A percentile compares a stretch with the other conserved stretches of the same genome.
phyloP scores from a whole-genome alignment of 2,797 vertebrate species.

The Microctenopoma lineatum region DNA sequence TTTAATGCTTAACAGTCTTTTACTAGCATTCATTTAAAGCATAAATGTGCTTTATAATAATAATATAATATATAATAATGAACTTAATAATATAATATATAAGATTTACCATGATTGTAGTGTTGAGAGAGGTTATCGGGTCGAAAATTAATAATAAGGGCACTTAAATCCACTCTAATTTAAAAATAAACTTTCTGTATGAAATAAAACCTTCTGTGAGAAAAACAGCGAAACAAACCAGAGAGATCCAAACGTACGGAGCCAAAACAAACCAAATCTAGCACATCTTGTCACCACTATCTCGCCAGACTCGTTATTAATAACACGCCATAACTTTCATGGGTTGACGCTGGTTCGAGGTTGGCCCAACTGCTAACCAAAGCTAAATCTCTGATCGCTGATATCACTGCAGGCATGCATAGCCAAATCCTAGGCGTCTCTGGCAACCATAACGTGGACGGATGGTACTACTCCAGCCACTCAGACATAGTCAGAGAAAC shows the following conservation, averaged over 20 bases:
- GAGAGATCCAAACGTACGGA: not conserved
- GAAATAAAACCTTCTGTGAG: not conserved
- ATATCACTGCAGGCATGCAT: not conserved
- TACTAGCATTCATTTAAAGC: not conserved
- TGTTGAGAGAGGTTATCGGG: not conserved
- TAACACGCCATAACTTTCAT: slow-evolving; percentile 12
- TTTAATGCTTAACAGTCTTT: no score
- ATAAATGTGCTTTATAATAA: no score
- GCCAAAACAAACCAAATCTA: slow-evolving; percentile 8
- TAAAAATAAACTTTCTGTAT: no score
- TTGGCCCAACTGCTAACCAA: slow-evolving; percentile 2
- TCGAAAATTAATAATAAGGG: not conserved
- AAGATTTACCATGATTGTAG: not conserved
- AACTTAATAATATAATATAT: no score
- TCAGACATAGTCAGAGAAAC: not conserved
- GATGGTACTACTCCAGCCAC: not conserved
- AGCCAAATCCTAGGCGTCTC: not conserved
- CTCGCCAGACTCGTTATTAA: slow-evolving; percentile 23
- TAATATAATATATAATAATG: no score
- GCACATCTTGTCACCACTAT: slow-evolving; percentile 3
- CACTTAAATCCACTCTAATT: not conserved
- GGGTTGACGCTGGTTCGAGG: not conserved
- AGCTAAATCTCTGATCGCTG: slow-evolving; percentile 11
- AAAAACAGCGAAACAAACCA: not conserved
- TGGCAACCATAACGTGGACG: not conserved